Conservation (phyloP, 2,113 vertebrate genomes). For the Rhombomys opimus region DNA sequence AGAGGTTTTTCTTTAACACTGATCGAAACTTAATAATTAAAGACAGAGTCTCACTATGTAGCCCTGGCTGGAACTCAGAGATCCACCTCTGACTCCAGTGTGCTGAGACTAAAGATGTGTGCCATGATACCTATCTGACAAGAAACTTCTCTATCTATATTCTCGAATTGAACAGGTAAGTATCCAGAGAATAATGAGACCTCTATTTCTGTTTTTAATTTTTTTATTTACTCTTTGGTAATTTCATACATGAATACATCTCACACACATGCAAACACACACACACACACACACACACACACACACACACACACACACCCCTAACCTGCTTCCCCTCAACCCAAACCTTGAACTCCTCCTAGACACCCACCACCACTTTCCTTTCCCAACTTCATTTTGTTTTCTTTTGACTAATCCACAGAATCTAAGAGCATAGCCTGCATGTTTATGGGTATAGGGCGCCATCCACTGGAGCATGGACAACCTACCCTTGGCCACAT, state of each 20-base stretch:
- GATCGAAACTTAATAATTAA: neutral
- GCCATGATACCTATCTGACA: neutral
- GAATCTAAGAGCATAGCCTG: neutral
- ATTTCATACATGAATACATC: neutral
- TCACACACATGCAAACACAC: neutral
- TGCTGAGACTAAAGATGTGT: neutral
- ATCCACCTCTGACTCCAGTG: neutral
- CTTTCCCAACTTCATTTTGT: neutral
- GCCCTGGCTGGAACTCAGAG: neutral
- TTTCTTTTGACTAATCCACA: neutral
- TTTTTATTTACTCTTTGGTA: neutral
- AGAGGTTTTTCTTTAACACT: constrained; percentile 51
- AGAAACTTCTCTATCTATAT: constrained; percentile 23
- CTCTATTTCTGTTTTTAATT: neutral
- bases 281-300: neutral
- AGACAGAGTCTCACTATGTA: neutral
- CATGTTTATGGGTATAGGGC: neutral
- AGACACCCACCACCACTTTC: neutral
- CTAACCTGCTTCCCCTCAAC: neutral
- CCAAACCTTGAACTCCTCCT: neutral
- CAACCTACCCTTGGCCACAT: neutral
- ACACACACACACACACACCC: neutral
- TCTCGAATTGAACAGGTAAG: constrained; percentile 43
- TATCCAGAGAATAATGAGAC: constrained; percentile 15
- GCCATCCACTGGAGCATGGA: neutral